Evolutionary conservation across 2,797 vertebrate species (phyloP).

Genomic region (Crotalus adamanteus): DNA sequence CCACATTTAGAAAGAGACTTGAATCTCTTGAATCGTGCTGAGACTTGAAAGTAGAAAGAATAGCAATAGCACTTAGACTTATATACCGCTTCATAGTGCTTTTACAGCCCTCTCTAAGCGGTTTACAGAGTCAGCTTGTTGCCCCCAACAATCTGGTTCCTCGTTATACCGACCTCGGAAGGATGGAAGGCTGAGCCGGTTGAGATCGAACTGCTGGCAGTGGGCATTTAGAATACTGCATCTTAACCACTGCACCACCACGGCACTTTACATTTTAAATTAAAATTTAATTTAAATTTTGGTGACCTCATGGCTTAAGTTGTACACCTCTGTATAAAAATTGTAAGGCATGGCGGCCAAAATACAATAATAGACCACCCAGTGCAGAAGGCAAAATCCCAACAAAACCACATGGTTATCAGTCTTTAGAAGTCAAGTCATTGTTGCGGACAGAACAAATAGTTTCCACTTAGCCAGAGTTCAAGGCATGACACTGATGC

Average conservation of each 20-base stretch:
- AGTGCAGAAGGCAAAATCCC: not conserved
- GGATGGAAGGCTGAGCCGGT: not conserved
- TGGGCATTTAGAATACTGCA: not conserved
- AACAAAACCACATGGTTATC: not conserved
- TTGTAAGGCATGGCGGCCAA: not conserved
- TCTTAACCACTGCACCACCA: not conserved
- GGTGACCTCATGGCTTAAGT: not conserved
- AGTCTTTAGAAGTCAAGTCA: not conserved
- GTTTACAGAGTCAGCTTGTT: not conserved
- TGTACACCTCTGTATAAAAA: not conserved
- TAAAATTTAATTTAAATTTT: not conserved
- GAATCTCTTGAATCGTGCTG: not conserved
- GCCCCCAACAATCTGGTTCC: not conserved
- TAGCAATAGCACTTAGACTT: not conserved
- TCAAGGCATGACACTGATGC: not conserved
- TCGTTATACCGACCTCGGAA: not conserved
- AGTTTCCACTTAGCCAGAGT: not conserved
- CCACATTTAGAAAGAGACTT: slow-evolving; percentile 1
- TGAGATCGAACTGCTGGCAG: not conserved
- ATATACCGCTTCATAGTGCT: too few species aligned
- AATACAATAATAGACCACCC: not conserved
- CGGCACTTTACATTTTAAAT: not conserved
- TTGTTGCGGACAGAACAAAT: not conserved
- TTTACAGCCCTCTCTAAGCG: too few species aligned
- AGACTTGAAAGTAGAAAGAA: not conserved